Evolutionary conservation across 2,888 invertebrate genomes (phyloP), one percentile per base, ranked within the genome.

Genomic region (Polylopha cassiicola): DNA sequence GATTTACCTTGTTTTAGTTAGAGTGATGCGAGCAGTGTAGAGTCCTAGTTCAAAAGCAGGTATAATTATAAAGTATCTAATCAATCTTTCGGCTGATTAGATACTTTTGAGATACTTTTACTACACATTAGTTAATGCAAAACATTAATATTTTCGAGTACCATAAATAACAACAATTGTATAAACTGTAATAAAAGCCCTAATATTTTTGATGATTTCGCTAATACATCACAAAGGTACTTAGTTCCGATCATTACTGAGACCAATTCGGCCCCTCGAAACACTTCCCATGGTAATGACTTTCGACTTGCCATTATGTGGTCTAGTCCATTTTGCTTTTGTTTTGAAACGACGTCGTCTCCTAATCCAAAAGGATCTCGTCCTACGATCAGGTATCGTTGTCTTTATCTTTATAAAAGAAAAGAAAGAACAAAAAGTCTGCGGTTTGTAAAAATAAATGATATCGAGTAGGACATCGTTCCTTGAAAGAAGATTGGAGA

Each of bases 261-360:
- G 41, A 36, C 36, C 34, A 41, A 41, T 41, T 41, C 36, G 41
- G 36, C 41, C 34, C 36, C 29, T 41, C 30, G 24, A 36, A 41
- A 41, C 34, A 33, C 18, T 43, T 41, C 30, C 26, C 30, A 46
- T 38, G 28, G 46, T 38, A 48, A 38, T 29, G 18, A 28, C 29
- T 27, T 15, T 23, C 26, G 34, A 26, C 21, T 46, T 41, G 44
- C 47, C 55, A 55, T 59, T 53, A 55, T 51, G 62, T 51, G 58
- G 57, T 53, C 46, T n/a, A n/a, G 54, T 49, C 50, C 54, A 46
- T 44, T 45, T 34, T 34, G n/a, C n/a, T 51, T 58, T 59, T 58
- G 50, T 56, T 55, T 55, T 26, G 44, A 43, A 50, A 51, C 50
- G 50, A 46, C 34, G 26, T 21, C 20, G 26, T 39, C 22, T 14